These are phyloP conservation scores for Scaptomyza montana DNA, from an alignment of 1,140 invertebrate genomes.

Conservation along the genomic window DNA sequence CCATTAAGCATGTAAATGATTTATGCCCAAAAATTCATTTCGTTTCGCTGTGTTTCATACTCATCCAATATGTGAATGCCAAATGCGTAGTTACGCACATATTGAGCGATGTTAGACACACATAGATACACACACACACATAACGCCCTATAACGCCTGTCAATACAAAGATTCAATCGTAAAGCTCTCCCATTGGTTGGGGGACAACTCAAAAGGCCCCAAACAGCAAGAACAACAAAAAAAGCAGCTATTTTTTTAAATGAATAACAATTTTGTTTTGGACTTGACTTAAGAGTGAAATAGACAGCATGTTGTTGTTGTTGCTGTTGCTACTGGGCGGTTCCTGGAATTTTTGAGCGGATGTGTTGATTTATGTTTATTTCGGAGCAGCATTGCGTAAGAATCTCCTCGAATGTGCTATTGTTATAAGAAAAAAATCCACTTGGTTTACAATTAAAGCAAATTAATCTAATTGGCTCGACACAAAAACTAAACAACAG, in stretches of 20 bases:
- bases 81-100: conserved; percentile 78
- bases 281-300: conserved; percentile 37
- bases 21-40: conserved; percentile 63
- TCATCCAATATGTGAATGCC: conserved; percentile 35
- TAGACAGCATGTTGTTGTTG: conserved; percentile 50
- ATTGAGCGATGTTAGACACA: conserved; percentile 35
- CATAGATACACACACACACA: conserved; percentile 9
- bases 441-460: conserved; percentile 55
- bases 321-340: conserved; percentile 48
- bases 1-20: conserved; percentile 65
- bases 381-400: conserved; percentile 57
- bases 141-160: conserved; percentile 27
- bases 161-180: conserved; percentile 48
- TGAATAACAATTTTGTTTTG: conserved; percentile 65
- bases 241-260: conserved; percentile 27
- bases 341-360: conserved; percentile 76
- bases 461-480: conserved; percentile 52
- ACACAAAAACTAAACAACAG: neutral
- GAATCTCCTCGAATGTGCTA: conserved; percentile 14
- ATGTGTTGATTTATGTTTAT: conserved; percentile 77
- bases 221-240: conserved; percentile 1
- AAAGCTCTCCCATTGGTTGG: conserved; percentile 33
- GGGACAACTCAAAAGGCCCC: conserved; percentile 7
- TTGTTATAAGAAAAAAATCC: conserved; percentile 41
- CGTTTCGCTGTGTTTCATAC: conserved; percentile 10